These are phyloP conservation scores for Huso huso DNA, from an alignment of 2,797 vertebrate genomes.

Conservation along the genomic window DNA sequence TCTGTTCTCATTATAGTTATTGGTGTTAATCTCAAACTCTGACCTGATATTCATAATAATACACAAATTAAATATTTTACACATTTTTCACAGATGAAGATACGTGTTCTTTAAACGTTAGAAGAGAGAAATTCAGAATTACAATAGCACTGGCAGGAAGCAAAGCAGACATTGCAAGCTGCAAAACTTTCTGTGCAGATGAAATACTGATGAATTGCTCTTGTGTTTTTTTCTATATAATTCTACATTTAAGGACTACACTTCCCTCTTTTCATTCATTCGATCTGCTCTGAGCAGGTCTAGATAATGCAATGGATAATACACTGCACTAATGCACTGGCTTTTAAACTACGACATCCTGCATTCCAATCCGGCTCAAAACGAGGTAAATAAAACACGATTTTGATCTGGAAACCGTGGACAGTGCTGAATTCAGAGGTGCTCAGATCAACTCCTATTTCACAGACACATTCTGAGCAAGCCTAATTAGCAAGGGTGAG, in stretches of 20 bases:
- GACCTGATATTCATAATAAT: slow-evolving; percentile 63
- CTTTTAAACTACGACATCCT: slow-evolving; percentile 19
- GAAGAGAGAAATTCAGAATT: too few species aligned
- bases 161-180: too few species aligned
- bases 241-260: too few species aligned
- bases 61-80: slow-evolving; percentile 55
- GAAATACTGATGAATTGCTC: too few species aligned
- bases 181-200: too few species aligned
- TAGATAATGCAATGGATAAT: slow-evolving; percentile 29
- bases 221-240: too few species aligned
- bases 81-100: slow-evolving; percentile 18
- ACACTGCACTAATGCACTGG: slow-evolving; percentile 26
- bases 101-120: slow-evolving; percentile 1
- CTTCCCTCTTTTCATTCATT: too few species aligned
- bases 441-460: too few species aligned
- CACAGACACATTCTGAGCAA: too few species aligned
- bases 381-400: slow-evolving; percentile 33
- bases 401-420: slow-evolving; percentile 6
- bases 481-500: background rate
- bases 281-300: slow-evolving; percentile 4
- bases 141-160: too few species aligned
- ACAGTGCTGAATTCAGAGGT: too few species aligned
- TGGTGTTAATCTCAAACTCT: slow-evolving; percentile 61
- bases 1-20: slow-evolving; percentile 65
- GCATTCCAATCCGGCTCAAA: slow-evolving; percentile 24